These are phyloP conservation scores for Ophraella communa DNA, from an alignment of 2,888 invertebrate genomes.

Conservation along the genomic window DNA sequence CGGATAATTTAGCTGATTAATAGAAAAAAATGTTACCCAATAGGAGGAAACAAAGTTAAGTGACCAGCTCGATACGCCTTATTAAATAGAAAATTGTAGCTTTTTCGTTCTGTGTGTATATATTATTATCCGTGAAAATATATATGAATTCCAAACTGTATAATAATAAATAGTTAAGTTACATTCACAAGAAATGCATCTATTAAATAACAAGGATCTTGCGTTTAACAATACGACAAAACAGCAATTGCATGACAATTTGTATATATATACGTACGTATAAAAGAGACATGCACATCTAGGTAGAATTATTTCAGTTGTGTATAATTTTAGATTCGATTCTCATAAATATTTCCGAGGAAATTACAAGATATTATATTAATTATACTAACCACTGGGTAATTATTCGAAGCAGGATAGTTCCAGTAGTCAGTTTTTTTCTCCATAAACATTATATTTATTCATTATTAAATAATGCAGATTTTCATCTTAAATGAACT, in stretches of 20 bases:
- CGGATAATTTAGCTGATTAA: constrained; percentile 11
- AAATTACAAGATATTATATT: constrained; percentile 49
- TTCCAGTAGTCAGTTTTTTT: constrained; percentile 47
- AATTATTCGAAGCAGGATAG: constrained; percentile 46
- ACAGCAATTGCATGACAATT: constrained; percentile 49
- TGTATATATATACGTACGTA: constrained; percentile 36
- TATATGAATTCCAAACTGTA: constrained; percentile 11
- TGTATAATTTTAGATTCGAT: constrained; percentile 49
- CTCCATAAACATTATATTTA: constrained; percentile 44
- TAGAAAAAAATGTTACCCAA: constrained; percentile 17
- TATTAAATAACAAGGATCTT: constrained; percentile 37
- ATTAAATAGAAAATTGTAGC: constrained; percentile 21
- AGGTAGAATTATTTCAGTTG: constrained; percentile 50
- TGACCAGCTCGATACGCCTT: constrained; percentile 20
- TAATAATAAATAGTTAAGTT: constrained; percentile 27
- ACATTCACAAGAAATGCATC: constrained; percentile 28
- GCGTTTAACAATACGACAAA: constrained; percentile 43
- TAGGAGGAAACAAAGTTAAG: constrained; percentile 24
- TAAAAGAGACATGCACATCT: constrained; percentile 54
- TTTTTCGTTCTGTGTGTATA: constrained; percentile 11
- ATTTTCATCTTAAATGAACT: constrained; percentile 40
- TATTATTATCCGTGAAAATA: constrained; percentile 22
- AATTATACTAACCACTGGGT: constrained; percentile 43
- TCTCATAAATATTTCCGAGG: constrained; percentile 53
- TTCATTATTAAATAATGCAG: constrained; percentile 43